Conservation (phyloP, 2,113 vertebrate genomes). For the Coturnix japonica region DNA sequence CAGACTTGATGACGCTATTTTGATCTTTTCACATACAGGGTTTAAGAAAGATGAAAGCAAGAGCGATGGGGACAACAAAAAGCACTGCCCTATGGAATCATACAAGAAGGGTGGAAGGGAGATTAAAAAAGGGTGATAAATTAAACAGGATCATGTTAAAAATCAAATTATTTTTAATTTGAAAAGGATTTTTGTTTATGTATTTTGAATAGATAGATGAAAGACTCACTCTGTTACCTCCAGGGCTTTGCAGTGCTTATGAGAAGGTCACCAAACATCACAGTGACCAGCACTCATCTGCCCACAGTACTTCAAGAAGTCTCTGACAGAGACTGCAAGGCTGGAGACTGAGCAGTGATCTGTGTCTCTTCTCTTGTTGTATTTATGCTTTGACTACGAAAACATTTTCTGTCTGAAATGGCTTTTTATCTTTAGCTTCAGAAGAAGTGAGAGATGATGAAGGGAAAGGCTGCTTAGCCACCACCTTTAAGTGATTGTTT, state of each 20-base stretch:
- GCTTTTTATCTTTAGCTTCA: conserved; percentile 40
- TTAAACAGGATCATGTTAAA: not conserved
- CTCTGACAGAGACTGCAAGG: not conserved
- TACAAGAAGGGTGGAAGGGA: not conserved
- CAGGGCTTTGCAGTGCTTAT: not conserved
- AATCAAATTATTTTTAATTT: not conserved
- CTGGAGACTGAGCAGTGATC: not conserved
- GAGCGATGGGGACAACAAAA: not conserved
- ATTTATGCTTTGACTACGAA: conserved; percentile 25
- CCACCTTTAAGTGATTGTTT: not conserved
- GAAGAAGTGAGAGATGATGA: conserved; percentile 34
- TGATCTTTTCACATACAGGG: not conserved
- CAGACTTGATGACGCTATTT: not conserved
- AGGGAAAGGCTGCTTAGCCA: conserved; percentile 26
- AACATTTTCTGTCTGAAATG: conserved; percentile 26
- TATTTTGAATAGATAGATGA: not conserved
- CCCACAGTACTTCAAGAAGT: not conserved
- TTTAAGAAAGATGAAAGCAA: not conserved
- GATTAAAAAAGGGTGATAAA: not conserved
- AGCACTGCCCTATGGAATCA: not conserved
- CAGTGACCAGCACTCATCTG: not conserved
- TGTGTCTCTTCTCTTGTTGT: not conserved
- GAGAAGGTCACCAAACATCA: not conserved
- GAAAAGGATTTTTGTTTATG: not conserved
- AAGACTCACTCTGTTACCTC: not conserved